These are phyloP conservation scores for Ophraella communa DNA, from an alignment of 2,888 invertebrate genomes.

Conservation along the genomic window DNA sequence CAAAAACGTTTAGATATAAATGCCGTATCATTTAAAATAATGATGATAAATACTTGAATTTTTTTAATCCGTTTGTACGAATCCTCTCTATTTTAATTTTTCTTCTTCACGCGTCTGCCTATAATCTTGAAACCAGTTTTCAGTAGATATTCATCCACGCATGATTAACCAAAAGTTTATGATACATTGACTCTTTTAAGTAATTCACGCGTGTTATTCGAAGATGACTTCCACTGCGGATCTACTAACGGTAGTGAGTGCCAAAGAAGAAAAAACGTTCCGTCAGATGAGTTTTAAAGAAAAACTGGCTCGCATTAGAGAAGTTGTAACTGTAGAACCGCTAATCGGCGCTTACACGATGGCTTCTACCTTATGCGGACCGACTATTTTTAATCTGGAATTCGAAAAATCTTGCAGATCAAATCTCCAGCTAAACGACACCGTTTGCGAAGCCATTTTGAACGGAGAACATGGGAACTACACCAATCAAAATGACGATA, in stretches of 20 bases:
- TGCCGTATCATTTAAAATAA: not conserved
- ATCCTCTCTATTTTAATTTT: not conserved
- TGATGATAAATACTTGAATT: not conserved
- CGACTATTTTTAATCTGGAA: conserved; percentile 64
- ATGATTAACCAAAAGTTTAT: not conserved
- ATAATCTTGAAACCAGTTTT: conserved; percentile 8
- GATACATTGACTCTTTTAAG: not conserved
- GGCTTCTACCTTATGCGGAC: conserved; percentile 49
- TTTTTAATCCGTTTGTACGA: not conserved
- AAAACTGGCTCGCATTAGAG: conserved; percentile 41
- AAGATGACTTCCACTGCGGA: conserved; percentile 51
- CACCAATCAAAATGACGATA: conserved; percentile 57
- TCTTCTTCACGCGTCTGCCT: not conserved
- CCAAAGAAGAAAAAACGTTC: conserved; percentile 41
- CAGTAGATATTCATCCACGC: conserved; percentile 4
- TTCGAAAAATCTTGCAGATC: conserved; percentile 65
- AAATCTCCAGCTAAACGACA: conserved; percentile 62
- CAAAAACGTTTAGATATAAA: not conserved
- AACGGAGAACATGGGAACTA: conserved; percentile 46
- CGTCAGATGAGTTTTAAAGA: conserved; percentile 39
- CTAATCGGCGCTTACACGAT: conserved; percentile 52
- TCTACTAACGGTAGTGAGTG: conserved; percentile 44
- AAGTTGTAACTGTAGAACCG: conserved; percentile 57
- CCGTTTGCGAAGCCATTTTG: conserved; percentile 61
- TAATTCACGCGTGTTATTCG: not conserved